Conservation (phyloP, 2,113 vertebrate genomes). For the Triplophysa dalaica region DNA sequence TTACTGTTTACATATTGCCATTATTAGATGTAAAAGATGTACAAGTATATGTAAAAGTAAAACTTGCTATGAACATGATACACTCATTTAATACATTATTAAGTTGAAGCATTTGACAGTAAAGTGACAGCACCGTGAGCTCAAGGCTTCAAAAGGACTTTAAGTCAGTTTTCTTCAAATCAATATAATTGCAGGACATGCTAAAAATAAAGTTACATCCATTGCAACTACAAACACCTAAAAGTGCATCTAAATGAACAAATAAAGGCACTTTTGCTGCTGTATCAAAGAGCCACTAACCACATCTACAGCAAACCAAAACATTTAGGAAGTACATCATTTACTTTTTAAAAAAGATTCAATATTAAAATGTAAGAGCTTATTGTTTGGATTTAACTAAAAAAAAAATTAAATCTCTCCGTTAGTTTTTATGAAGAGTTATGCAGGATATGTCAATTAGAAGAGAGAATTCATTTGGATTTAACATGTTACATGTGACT, state of each 20-base stretch:
- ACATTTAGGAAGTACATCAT: neutral
- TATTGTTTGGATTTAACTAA: too few species aligned
- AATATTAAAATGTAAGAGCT: too few species aligned
- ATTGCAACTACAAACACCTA: constrained; percentile 47
- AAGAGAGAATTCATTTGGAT: too few species aligned
- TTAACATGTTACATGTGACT: too few species aligned
- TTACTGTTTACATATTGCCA: constrained; percentile 34
- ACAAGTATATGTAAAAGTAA: constrained; percentile 29
- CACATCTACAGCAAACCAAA: constrained; percentile 12
- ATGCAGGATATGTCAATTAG: too few species aligned
- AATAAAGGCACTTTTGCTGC: constrained; percentile 69
- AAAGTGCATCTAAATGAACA: constrained; percentile 57
- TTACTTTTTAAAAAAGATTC: neutral
- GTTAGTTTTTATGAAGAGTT: too few species aligned
- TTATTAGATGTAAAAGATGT: constrained; percentile 17
- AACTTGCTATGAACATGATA: neutral
- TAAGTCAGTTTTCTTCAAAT: neutral
- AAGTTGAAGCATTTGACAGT: constrained; percentile 25
- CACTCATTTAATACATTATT: constrained; percentile 1
- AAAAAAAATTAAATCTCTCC: too few species aligned
- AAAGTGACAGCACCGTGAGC: constrained; percentile 38
- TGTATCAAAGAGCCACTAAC: constrained; percentile 31
- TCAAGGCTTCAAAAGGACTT: constrained; percentile 8
- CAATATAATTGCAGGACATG: neutral
- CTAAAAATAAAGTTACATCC: neutral